A percentile compares a stretch with the other conserved stretches of the same genome.
These are phyloP conservation scores for Esox niger DNA, from an alignment of 2,113 vertebrate genomes.

Conservation along the genomic window DNA sequence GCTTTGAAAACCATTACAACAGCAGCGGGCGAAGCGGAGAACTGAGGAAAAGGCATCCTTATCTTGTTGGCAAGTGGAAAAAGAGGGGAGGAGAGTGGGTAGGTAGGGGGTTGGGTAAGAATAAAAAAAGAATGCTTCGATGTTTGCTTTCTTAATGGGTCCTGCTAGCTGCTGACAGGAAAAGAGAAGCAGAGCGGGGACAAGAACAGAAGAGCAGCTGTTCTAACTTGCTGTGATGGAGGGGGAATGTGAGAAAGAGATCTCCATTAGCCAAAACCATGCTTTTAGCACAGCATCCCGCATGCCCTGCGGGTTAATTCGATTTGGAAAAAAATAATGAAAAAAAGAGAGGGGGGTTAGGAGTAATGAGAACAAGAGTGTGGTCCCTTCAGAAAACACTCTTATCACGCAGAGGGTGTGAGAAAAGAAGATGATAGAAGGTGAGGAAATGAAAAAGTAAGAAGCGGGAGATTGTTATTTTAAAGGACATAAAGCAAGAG, in stretches of 20 bases:
- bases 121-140: conserved; percentile 3
- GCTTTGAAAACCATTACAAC: conserved; percentile 23
- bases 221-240: not conserved
- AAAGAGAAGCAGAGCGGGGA: conserved; percentile 40
- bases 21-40: not conserved
- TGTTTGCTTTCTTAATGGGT: conserved; percentile 37
- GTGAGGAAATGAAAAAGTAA: not conserved
- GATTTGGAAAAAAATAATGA: conserved; percentile 16
- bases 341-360: not conserved
- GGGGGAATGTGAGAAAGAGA: conserved; percentile 39
- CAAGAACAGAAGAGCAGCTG: conserved; percentile 21
- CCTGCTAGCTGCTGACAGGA: conserved; percentile 50
- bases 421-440: not conserved
- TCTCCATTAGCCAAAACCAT: conserved; percentile 41
- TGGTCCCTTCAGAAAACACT: conserved; percentile 2
- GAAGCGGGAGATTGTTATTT: not conserved
- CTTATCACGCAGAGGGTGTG: conserved; percentile 27
- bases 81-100: not conserved
- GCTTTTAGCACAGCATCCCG: conserved; percentile 8
- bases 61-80: conserved; percentile 15
- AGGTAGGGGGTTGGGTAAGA: not conserved
- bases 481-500: not conserved
- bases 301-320: conserved; percentile 59
- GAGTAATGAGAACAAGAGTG: conserved; percentile 16
- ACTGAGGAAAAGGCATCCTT: conserved; percentile 19